Percentiles rank a stretch among this genome's conserved stretches.
phyloP scores from a whole-genome alignment of 1,140 invertebrate species.

The Formica exsecta region DNA sequence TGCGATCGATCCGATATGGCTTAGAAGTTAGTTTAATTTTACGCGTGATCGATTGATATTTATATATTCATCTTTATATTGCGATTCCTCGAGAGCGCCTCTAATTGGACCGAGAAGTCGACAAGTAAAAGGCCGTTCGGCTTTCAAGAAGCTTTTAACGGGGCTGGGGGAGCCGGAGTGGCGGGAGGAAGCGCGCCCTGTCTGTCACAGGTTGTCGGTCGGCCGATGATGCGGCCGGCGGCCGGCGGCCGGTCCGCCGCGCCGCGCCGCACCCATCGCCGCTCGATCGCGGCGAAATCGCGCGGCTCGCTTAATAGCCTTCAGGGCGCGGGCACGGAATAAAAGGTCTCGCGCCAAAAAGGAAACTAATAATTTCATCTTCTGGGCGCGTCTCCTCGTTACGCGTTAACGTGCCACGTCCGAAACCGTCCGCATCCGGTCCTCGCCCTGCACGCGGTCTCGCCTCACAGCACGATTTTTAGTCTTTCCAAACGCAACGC shows the following conservation, averaged over 20 bases:
- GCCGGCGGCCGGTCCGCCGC: not conserved
- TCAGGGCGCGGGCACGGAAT: constrained; percentile 47
- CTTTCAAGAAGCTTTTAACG: constrained; percentile 56
- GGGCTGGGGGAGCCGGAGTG: not conserved
- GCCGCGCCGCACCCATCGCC: constrained; percentile 45
- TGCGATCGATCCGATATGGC: not conserved
- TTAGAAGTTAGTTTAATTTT: not conserved
- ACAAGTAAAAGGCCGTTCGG: not conserved
- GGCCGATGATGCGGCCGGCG: constrained; percentile 16
- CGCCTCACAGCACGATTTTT: constrained; percentile 55
- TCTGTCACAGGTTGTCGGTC: constrained; percentile 50
- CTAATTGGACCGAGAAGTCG: not conserved
- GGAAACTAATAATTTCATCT: constrained; percentile 61
- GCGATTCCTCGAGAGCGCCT: not conserved
- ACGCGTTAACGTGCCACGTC: constrained; percentile 47
- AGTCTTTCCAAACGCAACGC: not conserved
- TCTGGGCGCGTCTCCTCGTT: constrained; percentile 47
- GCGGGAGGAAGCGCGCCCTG: constrained; percentile 34
- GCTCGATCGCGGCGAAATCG: constrained; percentile 49
- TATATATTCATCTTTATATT: constrained; percentile 19
- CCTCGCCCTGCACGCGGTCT: constrained; percentile 11
- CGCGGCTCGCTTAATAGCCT: constrained; percentile 53
- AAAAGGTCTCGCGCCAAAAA: constrained; percentile 49
- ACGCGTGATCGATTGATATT: constrained; percentile 28
- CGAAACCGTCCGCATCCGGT: constrained; percentile 53